phyloP scores from a whole-genome alignment of 2,113 vertebrate genomes.

The Megaleporinus macrocephalus region DNA sequence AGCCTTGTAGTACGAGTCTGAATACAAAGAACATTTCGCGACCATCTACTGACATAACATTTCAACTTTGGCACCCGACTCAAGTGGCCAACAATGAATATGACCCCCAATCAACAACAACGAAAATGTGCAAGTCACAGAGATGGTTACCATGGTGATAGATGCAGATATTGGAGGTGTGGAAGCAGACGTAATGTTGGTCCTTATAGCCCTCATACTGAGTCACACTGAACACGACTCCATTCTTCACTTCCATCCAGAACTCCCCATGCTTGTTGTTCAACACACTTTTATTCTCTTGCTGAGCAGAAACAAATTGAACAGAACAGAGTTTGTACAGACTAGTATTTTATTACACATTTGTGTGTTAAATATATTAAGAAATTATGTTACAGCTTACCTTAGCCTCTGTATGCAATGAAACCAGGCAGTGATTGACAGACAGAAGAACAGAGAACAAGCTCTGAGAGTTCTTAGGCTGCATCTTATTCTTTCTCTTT shows the following conservation, averaged over 20 bases:
- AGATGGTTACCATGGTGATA: constrained; percentile 89
- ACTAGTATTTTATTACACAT: not conserved
- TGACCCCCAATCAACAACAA: not conserved
- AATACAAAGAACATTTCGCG: no score
- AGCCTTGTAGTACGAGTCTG: no score
- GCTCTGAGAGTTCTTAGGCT: constrained; percentile 90
- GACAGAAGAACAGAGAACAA: constrained; percentile 89
- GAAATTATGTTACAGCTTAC: constrained; percentile 65
- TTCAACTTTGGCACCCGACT: no score
- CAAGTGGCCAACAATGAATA: no score
- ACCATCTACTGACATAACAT: no score
- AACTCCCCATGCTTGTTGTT: constrained; percentile 92
- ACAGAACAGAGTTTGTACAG: not conserved
- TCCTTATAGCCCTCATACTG: constrained; percentile 94
- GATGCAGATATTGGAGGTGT: constrained; percentile 86
- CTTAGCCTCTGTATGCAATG: constrained; percentile 89
- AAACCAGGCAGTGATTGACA: constrained; percentile 87
- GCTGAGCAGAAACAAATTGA: constrained; percentile 65
- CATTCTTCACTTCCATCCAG: constrained; percentile 90
- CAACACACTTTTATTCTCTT: constrained; percentile 80
- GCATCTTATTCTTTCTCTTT: constrained; percentile 87
- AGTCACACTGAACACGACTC: constrained; percentile 89
- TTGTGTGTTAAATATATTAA: not conserved
- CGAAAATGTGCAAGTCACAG: not conserved
- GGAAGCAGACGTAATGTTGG: constrained; percentile 94